Conservation (phyloP, 1,140 invertebrate species). For the Drosophila seguyi region DNA sequence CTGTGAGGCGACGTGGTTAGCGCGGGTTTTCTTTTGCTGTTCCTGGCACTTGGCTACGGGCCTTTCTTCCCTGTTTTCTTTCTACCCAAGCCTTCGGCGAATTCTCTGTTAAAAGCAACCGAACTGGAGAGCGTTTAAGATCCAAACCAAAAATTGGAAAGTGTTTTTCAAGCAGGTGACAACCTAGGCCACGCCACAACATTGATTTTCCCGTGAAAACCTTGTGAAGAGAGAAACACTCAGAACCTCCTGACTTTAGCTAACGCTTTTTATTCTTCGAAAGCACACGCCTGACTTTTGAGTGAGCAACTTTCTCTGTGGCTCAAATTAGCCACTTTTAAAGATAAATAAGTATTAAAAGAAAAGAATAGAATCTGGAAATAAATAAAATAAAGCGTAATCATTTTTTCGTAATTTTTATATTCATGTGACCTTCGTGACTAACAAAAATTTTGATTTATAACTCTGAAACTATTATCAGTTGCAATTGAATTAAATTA, state of each 20-base stretch:
- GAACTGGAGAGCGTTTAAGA: conserved; percentile 34
- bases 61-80: conserved; percentile 32
- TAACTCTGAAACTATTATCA: no score
- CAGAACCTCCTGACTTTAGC: neutral
- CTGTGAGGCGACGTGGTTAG: conserved; percentile 58
- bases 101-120: neutral
- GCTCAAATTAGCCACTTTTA: no score
- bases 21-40: conserved; percentile 63
- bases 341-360: no score
- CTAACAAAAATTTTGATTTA: no score
- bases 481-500: no score
- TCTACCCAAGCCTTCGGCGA: conserved; percentile 8
- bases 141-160: conserved; percentile 62
- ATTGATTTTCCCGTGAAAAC: conserved; percentile 22
- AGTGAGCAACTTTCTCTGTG: neutral
- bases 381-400: no score
- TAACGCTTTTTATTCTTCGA: neutral
- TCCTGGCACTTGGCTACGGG: conserved; percentile 61
- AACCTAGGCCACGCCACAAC: conserved; percentile 15
- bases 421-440: no score
- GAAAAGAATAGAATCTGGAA: no score
- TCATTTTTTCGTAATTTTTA: no score
- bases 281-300: neutral
- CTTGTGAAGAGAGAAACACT: neutral
- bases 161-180: conserved; percentile 53